Percentiles rank a stretch among this genome's conserved stretches.
Evolutionary conservation across 1,140 invertebrate genomes (phyloP).

Genomic region (Cydia pomonella): DNA sequence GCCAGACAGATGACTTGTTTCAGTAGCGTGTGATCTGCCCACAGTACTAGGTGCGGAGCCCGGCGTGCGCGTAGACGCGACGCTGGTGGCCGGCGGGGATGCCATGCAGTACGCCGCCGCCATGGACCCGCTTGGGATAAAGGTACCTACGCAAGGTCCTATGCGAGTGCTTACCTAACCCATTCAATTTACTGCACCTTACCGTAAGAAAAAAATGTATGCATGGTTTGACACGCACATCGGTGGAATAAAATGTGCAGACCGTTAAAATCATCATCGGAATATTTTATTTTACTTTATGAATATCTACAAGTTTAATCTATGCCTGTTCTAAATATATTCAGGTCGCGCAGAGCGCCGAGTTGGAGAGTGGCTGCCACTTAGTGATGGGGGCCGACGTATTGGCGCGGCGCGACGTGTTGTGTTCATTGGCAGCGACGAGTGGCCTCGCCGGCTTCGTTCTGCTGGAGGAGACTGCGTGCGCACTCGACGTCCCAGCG

Average conservation of each 20-base stretch:
- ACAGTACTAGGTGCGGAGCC: conserved; percentile 85
- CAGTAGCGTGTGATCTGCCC: no score
- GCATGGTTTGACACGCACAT: no score
- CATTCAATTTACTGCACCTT: no score
- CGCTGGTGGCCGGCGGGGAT: conserved; percentile 76
- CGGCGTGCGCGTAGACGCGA: conserved; percentile 82
- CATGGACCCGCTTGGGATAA: conserved; percentile 81
- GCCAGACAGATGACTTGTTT: no score
- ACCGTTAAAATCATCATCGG: neutral
- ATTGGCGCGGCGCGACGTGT: conserved; percentile 73
- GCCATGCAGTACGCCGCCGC: conserved; percentile 71
- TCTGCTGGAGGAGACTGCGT: conserved; percentile 86
- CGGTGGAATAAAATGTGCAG: neutral
- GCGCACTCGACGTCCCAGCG: conserved; percentile 77
- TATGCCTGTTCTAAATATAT: neutral
- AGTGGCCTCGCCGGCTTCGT: conserved; percentile 89
- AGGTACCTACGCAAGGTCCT: conserved; percentile 59
- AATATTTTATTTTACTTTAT: no score
- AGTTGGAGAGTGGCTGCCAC: conserved; percentile 85
- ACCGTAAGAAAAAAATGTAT: no score
- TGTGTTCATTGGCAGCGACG: conserved; percentile 82
- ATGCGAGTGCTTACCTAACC: neutral
- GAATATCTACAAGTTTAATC: no score
- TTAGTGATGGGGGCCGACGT: conserved; percentile 84
- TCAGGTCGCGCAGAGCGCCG: conserved; percentile 68